phyloP scores from a whole-genome alignment of 2,113 vertebrate genomes.

The Urocynchramus pylzowi region DNA sequence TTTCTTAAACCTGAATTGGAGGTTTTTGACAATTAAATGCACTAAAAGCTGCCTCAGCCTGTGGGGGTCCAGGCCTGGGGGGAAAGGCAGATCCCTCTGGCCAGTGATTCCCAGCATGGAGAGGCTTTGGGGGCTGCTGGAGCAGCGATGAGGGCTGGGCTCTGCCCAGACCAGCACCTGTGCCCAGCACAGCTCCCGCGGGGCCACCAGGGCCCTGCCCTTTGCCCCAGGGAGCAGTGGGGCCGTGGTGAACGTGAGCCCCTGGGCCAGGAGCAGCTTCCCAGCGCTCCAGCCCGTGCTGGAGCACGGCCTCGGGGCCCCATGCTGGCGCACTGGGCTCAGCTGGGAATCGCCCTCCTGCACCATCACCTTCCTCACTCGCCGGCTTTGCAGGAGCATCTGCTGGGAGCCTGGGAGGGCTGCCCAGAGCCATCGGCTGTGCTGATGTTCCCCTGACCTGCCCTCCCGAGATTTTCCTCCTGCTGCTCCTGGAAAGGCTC shows the following conservation, averaged over 20 bases:
- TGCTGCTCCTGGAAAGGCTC: neutral
- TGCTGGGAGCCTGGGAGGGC: rapidly evolving
- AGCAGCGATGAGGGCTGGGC: neutral
- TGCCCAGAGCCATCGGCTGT: rapidly evolving
- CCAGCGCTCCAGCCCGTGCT: rapidly evolving
- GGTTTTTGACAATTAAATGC: neutral
- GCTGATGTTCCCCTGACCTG: neutral
- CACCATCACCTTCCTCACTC: neutral
- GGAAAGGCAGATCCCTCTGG: neutral
- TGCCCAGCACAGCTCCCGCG: neutral
- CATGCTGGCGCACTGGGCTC: rapidly evolving
- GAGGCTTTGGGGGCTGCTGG: neutral
- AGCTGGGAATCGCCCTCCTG: neutral
- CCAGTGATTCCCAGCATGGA: rapidly evolving
- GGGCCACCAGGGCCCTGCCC: neutral
- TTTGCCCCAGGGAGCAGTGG: neutral
- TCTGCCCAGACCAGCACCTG: too few relatives aligned
- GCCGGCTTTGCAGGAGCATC: rapidly evolving
- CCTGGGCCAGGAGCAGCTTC: neutral
- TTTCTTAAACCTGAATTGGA: neutral
- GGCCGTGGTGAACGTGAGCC: neutral
- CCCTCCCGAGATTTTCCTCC: neutral
- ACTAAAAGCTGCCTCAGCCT: neutral
- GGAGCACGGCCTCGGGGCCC: neutral
- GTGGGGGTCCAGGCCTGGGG: rapidly evolving